Evolutionary conservation across 2,113 vertebrate genomes (phyloP), one percentile per base, ranked within the genome.

Genomic region (Tonatia bakeri): DNA sequence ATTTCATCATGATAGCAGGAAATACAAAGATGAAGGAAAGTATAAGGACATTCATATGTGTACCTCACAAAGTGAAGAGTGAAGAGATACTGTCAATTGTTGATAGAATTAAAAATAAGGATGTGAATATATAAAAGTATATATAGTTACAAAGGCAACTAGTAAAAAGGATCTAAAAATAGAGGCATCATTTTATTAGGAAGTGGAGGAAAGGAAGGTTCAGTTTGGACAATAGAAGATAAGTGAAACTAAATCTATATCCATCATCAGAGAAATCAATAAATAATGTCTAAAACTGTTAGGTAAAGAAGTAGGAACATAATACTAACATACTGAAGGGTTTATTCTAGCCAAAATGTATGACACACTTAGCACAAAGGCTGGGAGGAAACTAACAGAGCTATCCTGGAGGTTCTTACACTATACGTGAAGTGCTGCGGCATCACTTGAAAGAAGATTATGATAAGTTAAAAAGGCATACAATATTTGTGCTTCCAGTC

Each of bases 141-240:
- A 33, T 36, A 31, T 50, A 65, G 50, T 65, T 88, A 77, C 64
- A 65, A 84, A 73, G 14, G 24, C n/a, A 85, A 79, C 72, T 84
- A 90, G 72, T 31, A 72, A 43, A 77, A 95, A 83, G 22, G 33
- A 22, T 79, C 61, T 85, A 90, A 85, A 95, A 95, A 54, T 76
- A 59, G 47, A 22, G 67, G 19, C 7, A 13, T 72, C n/a, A 73
- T 95, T 36, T 64, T 33, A 72, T 22, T 72, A 15, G 50, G n/a
- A 91, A 70, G 69, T 43, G 36, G 43, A 91, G 19, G 8, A 89
- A 73, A 85, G 12, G 24, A 79, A 45, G 54, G 56, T 31, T 20
- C 59, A 20, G 3, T 76, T 64, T 77, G 52, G 69, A 65, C 47
- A 38, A 59, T 83, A 28, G 20, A 90, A 83, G 31, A 69, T 12